Percentiles rank a stretch among this genome's conserved stretches.
These are phyloP conservation scores for Heterodera schachtii DNA, from an alignment of 1,140 invertebrate species.

Conservation along the genomic window DNA sequence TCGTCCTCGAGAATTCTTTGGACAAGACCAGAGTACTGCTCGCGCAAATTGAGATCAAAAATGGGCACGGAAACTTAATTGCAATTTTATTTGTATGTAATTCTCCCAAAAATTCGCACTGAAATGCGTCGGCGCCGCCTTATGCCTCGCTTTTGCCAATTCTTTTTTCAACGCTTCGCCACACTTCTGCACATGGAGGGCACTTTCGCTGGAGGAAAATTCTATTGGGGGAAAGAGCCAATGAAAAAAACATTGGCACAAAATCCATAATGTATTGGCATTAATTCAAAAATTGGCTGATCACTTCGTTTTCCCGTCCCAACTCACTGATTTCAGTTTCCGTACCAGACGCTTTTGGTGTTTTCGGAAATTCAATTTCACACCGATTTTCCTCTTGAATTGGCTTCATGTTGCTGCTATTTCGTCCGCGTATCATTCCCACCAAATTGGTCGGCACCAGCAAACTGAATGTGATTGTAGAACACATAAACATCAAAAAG, in stretches of 20 bases:
- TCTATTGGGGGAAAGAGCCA: neutral
- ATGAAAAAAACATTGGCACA: no score
- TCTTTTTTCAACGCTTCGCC: slow-evolving; percentile 9
- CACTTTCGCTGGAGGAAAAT: slow-evolving; percentile 6
- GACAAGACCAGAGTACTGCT: slow-evolving; percentile 11
- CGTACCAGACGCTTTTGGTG: neutral
- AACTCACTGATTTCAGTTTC: slow-evolving; percentile 27
- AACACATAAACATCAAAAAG: no score
- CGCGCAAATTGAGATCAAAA: slow-evolving; percentile 13
- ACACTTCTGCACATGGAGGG: slow-evolving; percentile 20
- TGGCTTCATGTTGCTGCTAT: slow-evolving; percentile 6
- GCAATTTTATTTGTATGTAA: neutral
- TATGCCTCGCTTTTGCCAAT: slow-evolving; percentile 5
- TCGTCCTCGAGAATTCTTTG: slow-evolving; percentile 14
- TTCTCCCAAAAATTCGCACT: neutral
- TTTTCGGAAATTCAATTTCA: slow-evolving; percentile 11
- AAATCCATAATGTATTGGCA: neutral
- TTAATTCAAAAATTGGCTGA: neutral
- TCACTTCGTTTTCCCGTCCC: neutral
- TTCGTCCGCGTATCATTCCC: slow-evolving; percentile 15
- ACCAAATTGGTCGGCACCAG: slow-evolving; percentile 10
- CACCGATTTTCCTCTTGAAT: slow-evolving; percentile 16
- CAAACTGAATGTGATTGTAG: neutral
- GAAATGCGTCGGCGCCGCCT: slow-evolving; percentile 21
- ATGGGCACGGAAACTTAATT: slow-evolving; percentile 18